Evolutionary conservation across 2,113 vertebrate genomes (phyloP).

Genomic region (Aplodontia rufa): DNA sequence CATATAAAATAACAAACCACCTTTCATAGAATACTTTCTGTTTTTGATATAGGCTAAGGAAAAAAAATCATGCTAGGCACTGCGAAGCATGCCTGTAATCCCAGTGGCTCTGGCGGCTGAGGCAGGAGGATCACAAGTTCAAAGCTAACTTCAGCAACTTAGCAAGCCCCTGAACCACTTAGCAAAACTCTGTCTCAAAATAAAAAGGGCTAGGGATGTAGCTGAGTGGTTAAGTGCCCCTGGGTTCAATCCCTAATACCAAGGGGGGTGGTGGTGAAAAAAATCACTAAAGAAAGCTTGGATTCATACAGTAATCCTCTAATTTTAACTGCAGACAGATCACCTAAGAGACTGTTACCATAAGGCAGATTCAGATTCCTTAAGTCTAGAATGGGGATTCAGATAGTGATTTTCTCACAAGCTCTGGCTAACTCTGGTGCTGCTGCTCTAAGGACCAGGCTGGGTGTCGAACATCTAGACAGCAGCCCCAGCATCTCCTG

Average conservation of each 20-base stretch:
- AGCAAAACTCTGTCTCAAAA: no score
- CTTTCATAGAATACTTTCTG: background rate
- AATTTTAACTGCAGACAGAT: background rate
- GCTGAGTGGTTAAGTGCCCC: no score
- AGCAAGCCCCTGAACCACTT: no score
- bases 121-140: no score
- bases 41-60: background rate
- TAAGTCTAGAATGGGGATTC: background rate
- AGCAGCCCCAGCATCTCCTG: background rate
- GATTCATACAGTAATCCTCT: background rate
- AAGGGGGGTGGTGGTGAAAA: no score
- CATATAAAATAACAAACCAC: background rate
- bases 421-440: background rate
- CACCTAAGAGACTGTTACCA: background rate
- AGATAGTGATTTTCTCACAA: background rate
- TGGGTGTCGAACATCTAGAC: no score
- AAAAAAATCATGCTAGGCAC: no score
- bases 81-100: no score
- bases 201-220: no score
- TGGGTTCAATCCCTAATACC: no score
- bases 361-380: background rate
- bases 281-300: background rate
- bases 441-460: background rate
- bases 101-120: no score
- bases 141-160: no score